phyloP scores from a whole-genome alignment of 1,140 invertebrate species.

The Coenobita brevimanus region DNA sequence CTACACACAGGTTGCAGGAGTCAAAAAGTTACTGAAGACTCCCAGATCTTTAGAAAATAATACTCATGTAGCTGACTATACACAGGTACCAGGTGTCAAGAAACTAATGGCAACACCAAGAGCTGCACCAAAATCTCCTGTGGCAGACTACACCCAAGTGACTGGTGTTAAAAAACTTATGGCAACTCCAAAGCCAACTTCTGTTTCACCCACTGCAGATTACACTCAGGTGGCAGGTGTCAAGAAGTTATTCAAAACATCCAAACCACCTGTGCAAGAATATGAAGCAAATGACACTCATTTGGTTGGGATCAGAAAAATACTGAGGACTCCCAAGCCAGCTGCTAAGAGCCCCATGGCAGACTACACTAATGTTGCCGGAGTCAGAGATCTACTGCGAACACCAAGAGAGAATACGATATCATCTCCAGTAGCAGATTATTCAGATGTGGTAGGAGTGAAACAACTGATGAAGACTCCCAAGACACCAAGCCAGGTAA shows the following conservation, averaged over 20 bases:
- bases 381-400: not conserved
- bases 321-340: constrained; percentile 3
- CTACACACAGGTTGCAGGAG: constrained; percentile 63
- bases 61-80: constrained; percentile 54
- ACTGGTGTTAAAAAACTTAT: constrained; percentile 47
- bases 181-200: constrained; percentile 20
- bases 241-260: constrained; percentile 42
- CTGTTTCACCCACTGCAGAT: constrained; percentile 49
- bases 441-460: constrained; percentile 12
- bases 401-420: constrained; percentile 11
- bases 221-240: constrained; percentile 66
- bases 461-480: constrained; percentile 9
- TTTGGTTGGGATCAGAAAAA: not conserved
- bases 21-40: constrained; percentile 65
- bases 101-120: constrained; percentile 68
- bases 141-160: constrained; percentile 58
- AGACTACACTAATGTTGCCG: constrained; percentile 3
- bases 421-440: constrained; percentile 51
- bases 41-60: constrained; percentile 51
- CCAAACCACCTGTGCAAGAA: not conserved
- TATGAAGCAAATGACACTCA: constrained; percentile 10
- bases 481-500: not conserved
- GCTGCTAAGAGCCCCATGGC: not conserved
- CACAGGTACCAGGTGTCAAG: not conserved
- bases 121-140: constrained; percentile 32